Base-by-base conservation (phyloP, 2,113 vertebrate genomes). In the Pipra filicauda region DNA sequence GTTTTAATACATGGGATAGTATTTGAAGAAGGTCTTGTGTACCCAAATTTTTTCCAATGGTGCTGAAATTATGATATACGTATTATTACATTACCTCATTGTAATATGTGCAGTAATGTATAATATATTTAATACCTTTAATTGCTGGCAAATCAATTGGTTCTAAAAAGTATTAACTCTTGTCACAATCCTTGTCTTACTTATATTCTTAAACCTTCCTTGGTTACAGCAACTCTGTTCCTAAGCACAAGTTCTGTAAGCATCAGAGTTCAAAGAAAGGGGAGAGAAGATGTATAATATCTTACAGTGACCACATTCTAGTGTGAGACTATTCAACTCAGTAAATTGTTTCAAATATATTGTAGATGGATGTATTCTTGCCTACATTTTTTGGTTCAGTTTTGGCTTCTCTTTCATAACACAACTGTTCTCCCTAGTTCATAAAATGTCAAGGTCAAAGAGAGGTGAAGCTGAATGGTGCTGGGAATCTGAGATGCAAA, bases 361-460 rank as follows among this genome's bases (percentile, higher is more conserved):
- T 70, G 12, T 72, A 37, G 69, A 37, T 52, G 43, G 33, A 30
- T 61, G 14, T 44, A 16, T 52, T 52, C 43, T 73, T 77, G 66
- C 72, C 59, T 83, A 55, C 27, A 23, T 79, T 95, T 94, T 89
- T 83, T 73, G 21, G 39, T 94, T 91, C 62, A 59, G 70, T 78
- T 95, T 95, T 81, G 82, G 51, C 58, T 71, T 87, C 78, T 85
- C 58, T 89, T 95, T 91, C 74, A 65, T 96, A 85, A 85, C 33
- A 58, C 48, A 81, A 93, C n/a, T 41, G 83, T 89, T 97, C 91
- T 85, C 57, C 58, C 35, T 90, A 65, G 54, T 61, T 97, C 94
- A 69, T 96, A 95, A 94, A 95, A 96, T 96, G 74, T 97, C 93
- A 95, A 96, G 96, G 97, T 97, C 96, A 97, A 85, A 91, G 85